Conservation (phyloP, 2,888 invertebrate genomes). For the Drosophila fulvimacula region DNA sequence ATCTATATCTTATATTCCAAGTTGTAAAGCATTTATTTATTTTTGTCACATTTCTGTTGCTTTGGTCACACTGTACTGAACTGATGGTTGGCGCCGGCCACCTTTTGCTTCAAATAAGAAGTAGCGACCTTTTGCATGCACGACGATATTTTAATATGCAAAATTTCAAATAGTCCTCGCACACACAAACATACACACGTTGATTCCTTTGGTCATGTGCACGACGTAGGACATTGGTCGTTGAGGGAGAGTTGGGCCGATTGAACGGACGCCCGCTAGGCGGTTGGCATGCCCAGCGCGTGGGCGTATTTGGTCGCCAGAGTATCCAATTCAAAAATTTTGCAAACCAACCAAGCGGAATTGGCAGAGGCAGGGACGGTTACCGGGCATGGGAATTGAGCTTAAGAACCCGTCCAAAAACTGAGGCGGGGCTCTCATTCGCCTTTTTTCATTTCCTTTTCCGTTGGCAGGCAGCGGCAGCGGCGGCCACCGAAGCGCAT, state of each 20-base stretch:
- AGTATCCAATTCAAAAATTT: constrained; percentile 80
- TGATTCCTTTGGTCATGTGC: constrained; percentile 72
- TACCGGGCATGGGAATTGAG: constrained; percentile 4
- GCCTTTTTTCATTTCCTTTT: constrained; percentile 79
- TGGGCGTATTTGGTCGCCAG: constrained; percentile 71
- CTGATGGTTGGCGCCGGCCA: constrained; percentile 45
- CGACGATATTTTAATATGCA: constrained; percentile 81
- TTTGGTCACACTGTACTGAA: constrained; percentile 28
- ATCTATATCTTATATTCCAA: too few species aligned
- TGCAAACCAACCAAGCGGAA: constrained; percentile 78
- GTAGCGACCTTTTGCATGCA: constrained; percentile 74
- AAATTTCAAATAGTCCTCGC: constrained; percentile 74
- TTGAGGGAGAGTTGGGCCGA: constrained; percentile 16
- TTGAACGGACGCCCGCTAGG: constrained; percentile 57
- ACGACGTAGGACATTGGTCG: constrained; percentile 45
- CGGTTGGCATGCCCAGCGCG: constrained; percentile 55
- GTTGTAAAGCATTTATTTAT: too few species aligned
- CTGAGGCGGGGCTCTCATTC: constrained; percentile 59
- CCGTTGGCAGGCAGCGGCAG: constrained; percentile 66
- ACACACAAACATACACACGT: constrained; percentile 38
- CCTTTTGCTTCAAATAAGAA: constrained; percentile 64
- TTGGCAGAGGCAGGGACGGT: constrained; percentile 40
- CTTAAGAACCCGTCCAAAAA: constrained; percentile 50
- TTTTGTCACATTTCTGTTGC: not conserved
- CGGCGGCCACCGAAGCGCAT: constrained; percentile 78